Evolutionary conservation across 2,113 vertebrate species (phyloP).

Genomic region (Ia io): DNA sequence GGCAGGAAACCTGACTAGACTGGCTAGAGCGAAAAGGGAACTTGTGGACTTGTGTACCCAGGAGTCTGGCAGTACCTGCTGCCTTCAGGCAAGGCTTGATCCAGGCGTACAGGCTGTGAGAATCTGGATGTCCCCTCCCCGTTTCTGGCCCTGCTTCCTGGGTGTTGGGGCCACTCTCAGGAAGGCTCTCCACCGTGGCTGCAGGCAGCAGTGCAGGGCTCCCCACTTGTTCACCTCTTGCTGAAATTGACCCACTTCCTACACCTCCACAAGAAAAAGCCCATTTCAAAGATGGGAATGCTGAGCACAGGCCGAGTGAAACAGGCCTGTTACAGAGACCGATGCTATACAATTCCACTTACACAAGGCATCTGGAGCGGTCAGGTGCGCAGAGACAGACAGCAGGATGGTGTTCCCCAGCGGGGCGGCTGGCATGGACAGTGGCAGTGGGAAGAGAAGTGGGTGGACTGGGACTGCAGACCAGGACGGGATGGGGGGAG

Average conservation of each 20-base stretch:
- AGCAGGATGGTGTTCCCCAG: neutral
- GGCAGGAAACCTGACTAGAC: neutral
- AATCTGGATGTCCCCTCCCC: neutral
- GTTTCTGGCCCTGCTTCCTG: neutral
- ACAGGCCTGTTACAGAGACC: neutral
- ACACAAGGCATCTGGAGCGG: neutral
- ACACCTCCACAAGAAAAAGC: neutral
- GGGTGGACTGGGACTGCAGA: neutral
- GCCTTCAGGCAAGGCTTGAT: neutral
- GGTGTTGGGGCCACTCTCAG: neutral
- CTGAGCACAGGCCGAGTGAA: neutral
- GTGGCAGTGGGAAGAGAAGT: neutral
- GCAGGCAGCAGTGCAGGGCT: neutral
- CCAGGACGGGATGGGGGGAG: rapidly evolving
- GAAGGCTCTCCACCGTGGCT: neutral
- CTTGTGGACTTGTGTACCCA: neutral
- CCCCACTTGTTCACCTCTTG: neutral
- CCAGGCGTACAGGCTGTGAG: neutral
- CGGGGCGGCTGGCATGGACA: neutral
- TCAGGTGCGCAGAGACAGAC: neutral
- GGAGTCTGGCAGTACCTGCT: neutral
- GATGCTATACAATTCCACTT: neutral
- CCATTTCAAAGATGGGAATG: neutral
- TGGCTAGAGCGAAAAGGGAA: neutral
- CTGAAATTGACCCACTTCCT: neutral